A percentile compares a stretch with the other conserved stretches of the same genome.
These are phyloP conservation scores for Rhynchophorus ferrugineus DNA, from an alignment of 1,140 invertebrate genomes.

Conservation along the genomic window DNA sequence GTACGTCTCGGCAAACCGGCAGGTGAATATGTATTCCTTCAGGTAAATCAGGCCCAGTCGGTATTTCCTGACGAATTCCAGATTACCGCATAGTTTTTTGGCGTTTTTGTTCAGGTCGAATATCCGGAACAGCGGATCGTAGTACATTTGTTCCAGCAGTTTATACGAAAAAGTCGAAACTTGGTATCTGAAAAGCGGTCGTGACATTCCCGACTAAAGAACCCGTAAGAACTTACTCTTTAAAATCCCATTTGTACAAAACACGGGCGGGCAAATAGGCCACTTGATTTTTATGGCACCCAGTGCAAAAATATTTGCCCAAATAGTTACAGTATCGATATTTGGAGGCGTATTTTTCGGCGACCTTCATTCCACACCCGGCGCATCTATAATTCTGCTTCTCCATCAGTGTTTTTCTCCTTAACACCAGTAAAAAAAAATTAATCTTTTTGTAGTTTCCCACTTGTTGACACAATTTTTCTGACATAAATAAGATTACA, in stretches of 20 bases:
- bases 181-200: slow-evolving; percentile 58
- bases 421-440: no score
- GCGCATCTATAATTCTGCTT: slow-evolving; percentile 78
- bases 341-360: slow-evolving; percentile 59
- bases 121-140: slow-evolving; percentile 73
- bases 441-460: slow-evolving; percentile 15
- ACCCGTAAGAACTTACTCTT: slow-evolving; percentile 46
- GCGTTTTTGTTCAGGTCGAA: slow-evolving; percentile 61
- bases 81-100: slow-evolving; percentile 52
- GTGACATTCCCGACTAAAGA: no score
- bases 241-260: slow-evolving; percentile 66
- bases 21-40: slow-evolving; percentile 60
- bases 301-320: slow-evolving; percentile 82
- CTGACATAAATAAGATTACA: no score
- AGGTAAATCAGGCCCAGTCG: slow-evolving; percentile 60
- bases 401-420: slow-evolving; percentile 55
- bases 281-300: slow-evolving; percentile 73
- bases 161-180: slow-evolving; percentile 77
- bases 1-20: slow-evolving; percentile 57
- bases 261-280: slow-evolving; percentile 72
- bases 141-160: slow-evolving; percentile 67
- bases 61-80: slow-evolving; percentile 54
- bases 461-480: no score
- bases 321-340: slow-evolving; percentile 81
- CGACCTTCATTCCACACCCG: slow-evolving; percentile 77